A percentile compares a stretch with the other conserved stretches of the same genome.
Evolutionary conservation across 2,797 vertebrate species (phyloP).

Genomic region (Coregonus suidteri): DNA sequence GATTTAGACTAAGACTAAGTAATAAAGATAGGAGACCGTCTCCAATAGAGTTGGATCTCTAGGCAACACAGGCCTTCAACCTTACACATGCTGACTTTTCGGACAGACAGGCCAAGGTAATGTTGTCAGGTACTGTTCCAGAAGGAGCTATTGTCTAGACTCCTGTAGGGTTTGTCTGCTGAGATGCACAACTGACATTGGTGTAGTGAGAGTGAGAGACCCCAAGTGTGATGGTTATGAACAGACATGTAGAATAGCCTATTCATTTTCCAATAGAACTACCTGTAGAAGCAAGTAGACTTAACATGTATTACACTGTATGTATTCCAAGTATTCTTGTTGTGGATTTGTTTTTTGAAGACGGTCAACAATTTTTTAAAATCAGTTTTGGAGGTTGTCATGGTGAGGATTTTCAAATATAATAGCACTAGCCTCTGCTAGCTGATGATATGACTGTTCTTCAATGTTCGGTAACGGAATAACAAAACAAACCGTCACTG

Average conservation of each 20-base stretch:
- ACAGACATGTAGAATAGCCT: background rate
- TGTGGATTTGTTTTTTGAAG: background rate
- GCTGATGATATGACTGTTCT: background rate
- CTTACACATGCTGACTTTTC: background rate
- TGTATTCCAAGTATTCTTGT: background rate
- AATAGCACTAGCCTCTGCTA: background rate
- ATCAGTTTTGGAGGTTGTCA: background rate
- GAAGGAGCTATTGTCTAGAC: conserved; percentile 7
- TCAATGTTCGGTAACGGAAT: background rate
- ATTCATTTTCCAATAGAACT: background rate
- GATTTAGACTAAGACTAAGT: conserved; percentile 14
- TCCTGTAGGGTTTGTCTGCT: background rate
- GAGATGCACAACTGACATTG: background rate
- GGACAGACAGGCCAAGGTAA: background rate
- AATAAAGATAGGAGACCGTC: background rate
- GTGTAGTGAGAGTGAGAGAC: background rate
- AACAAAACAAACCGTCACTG: no score
- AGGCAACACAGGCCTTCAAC: background rate
- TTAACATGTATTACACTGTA: no score
- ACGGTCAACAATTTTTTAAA: background rate
- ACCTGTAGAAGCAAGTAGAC: background rate
- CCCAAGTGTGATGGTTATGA: background rate
- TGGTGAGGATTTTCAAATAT: background rate
- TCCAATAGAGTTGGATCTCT: conserved; percentile 1
- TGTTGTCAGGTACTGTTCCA: background rate